Evolutionary conservation across 2,888 invertebrate species (phyloP).

Genomic region (Cheilosia impressa): DNA sequence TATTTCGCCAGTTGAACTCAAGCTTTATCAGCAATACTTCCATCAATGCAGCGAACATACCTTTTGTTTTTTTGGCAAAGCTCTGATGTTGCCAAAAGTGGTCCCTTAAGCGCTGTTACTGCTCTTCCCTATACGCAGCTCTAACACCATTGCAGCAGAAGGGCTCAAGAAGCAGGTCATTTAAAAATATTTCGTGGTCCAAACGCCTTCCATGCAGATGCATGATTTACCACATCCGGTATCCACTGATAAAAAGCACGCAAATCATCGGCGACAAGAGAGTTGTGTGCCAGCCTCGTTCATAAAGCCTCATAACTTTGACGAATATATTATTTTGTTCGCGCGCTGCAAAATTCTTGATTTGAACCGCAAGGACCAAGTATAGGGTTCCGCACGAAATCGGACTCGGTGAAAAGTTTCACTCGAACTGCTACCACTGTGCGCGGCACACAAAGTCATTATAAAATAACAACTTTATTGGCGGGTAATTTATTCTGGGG

Average conservation of each 20-base stretch:
- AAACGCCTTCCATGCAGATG: no score
- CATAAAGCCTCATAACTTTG: slow-evolving; percentile 58
- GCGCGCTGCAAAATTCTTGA: slow-evolving; percentile 23
- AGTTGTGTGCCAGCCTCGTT: slow-evolving; percentile 3
- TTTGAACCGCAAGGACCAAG: slow-evolving; percentile 28
- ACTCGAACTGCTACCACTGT: slow-evolving; percentile 53
- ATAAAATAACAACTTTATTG: slow-evolving; percentile 84
- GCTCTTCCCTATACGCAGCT: no score
- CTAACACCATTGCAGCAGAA: no score
- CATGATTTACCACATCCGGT: slow-evolving; percentile 63
- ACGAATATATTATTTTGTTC: slow-evolving; percentile 56
- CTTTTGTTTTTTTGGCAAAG: no score
- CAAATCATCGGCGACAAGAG: slow-evolving; percentile 20
- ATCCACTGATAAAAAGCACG: slow-evolving; percentile 58
- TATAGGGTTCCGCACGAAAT: slow-evolving; percentile 50
- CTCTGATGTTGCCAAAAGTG: no score
- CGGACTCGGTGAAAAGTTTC: slow-evolving; percentile 27
- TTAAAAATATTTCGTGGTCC: no score
- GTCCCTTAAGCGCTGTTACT: no score
- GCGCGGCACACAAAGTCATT: slow-evolving; percentile 79
- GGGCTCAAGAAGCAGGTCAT: no score
- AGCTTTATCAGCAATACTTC: no score
- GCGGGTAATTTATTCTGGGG: slow-evolving; percentile 83
- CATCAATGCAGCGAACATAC: no score
- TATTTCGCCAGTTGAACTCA: no score